These are phyloP conservation scores for Ceratosolen solmsi DNA, from an alignment of 1,140 invertebrate species.

Conservation along the genomic window DNA sequence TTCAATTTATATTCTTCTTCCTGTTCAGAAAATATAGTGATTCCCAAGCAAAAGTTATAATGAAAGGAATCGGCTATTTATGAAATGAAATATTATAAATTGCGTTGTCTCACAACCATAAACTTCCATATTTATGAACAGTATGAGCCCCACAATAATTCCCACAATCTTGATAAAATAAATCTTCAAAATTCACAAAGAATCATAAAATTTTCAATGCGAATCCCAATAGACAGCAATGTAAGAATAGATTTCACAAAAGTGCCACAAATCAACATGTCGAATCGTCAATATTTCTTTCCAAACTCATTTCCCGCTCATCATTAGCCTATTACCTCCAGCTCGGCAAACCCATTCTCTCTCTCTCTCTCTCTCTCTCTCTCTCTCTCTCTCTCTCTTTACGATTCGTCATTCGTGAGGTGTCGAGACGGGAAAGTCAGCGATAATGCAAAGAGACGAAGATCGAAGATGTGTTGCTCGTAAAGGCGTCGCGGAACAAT, in stretches of 20 bases:
- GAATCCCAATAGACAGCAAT: neutral
- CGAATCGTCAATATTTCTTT: neutral
- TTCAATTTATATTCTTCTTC: neutral
- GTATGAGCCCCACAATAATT: neutral
- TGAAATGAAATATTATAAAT: conserved; percentile 19
- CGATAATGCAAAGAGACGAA: conserved; percentile 1
- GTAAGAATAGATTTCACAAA: neutral
- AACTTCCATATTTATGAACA: conserved; percentile 9
- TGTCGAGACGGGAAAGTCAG: neutral
- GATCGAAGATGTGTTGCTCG: conserved; percentile 4
- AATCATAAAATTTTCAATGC: no score
- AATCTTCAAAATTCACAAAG: neutral
- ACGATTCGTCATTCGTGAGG: neutral
- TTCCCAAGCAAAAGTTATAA: conserved; percentile 17
- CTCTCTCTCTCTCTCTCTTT: no score
- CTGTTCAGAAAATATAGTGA: neutral
- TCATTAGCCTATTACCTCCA: neutral
- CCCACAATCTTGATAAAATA: neutral
- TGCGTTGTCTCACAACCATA: neutral
- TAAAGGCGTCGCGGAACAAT: conserved; percentile 15
- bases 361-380: neutral
- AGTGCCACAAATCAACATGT: neutral
- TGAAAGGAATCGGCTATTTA: neutral
- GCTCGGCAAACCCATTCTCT: neutral
- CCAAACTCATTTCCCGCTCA: neutral